Evolutionary conservation across 2,888 invertebrate species (phyloP).

Genomic region (Homarus gammarus): DNA sequence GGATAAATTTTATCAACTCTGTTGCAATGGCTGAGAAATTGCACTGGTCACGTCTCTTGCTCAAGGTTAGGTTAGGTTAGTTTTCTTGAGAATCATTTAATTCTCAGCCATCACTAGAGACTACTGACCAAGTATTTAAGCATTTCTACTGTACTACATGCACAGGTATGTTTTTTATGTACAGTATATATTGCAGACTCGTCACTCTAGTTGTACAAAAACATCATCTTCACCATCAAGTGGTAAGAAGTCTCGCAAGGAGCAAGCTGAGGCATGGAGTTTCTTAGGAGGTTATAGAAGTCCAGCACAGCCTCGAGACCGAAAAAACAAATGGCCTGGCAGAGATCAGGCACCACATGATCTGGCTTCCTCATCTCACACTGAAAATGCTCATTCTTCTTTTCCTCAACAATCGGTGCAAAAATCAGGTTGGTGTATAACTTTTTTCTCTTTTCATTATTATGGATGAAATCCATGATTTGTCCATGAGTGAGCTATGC

Average conservation of each 20-base stretch:
- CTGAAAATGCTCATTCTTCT: not conserved
- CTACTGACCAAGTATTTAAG: not conserved
- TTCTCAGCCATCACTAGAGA: not conserved
- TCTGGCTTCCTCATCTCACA: not conserved
- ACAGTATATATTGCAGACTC: not conserved
- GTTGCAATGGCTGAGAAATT: too few relatives aligned
- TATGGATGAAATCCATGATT: not conserved
- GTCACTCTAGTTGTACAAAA: not conserved
- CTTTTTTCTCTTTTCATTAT: not conserved
- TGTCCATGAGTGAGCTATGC: not conserved
- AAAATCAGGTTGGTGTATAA: not conserved
- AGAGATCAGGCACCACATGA: not conserved
- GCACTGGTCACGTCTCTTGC: too few relatives aligned
- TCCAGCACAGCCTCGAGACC: not conserved
- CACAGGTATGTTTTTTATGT: too few relatives aligned
- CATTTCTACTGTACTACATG: not conserved
- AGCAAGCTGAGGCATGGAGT: constrained; percentile 38
- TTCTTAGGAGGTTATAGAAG: constrained; percentile 20
- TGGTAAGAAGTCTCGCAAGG: constrained; percentile 29
- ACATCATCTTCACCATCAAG: constrained; percentile 8
- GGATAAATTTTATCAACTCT: too few relatives aligned
- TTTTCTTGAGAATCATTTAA: not conserved
- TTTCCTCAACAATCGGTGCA: not conserved
- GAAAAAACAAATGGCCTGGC: not conserved
- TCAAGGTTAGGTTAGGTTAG: too few relatives aligned